Percentiles rank a stretch among this genome's conserved stretches.
phyloP scores from a whole-genome alignment of 2,888 invertebrate genomes.

The Fabriciana adippe region DNA sequence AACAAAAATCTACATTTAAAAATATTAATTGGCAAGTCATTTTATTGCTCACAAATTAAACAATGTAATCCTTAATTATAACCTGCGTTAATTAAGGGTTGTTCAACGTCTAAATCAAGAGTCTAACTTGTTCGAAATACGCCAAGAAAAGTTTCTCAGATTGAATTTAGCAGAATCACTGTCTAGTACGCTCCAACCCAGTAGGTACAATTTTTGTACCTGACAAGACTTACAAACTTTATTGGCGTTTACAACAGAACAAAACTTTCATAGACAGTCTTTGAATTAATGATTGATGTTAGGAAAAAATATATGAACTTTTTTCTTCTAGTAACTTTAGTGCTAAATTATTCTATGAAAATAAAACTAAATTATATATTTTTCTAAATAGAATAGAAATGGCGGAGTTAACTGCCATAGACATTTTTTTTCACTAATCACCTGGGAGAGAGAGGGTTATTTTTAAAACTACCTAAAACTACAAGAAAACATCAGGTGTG shows the following conservation, averaged over 20 bases:
- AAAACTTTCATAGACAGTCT: slow-evolving; percentile 23
- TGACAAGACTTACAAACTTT: slow-evolving; percentile 72
- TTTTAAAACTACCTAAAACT: no score
- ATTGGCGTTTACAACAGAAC: slow-evolving; percentile 52
- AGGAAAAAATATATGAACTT: slow-evolving; percentile 20
- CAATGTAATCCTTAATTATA: slow-evolving; percentile 31
- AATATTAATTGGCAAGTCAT: slow-evolving; percentile 14
- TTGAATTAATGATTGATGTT: slow-evolving; percentile 28
- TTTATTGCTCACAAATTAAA: slow-evolving; percentile 22
- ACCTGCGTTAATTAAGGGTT: slow-evolving; percentile 38
- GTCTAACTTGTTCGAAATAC: slow-evolving; percentile 53
- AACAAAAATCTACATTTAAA: slow-evolving; percentile 10
- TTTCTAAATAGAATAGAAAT: no score
- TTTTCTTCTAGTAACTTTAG: no score
- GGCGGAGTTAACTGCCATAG: no score
- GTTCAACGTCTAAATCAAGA: slow-evolving; percentile 44
- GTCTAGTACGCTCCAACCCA: slow-evolving; percentile 58
- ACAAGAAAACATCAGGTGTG: no score
- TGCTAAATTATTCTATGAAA: no score
- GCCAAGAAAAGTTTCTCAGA: slow-evolving; percentile 56
- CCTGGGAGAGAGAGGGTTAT: no score
- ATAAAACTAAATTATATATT: no score
- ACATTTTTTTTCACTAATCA: no score
- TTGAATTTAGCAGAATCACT: slow-evolving; percentile 70
- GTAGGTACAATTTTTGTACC: slow-evolving; percentile 65